These are phyloP conservation scores for Pogonocherus hispidulus DNA, from an alignment of 2,888 invertebrate genomes.

Conservation along the genomic window DNA sequence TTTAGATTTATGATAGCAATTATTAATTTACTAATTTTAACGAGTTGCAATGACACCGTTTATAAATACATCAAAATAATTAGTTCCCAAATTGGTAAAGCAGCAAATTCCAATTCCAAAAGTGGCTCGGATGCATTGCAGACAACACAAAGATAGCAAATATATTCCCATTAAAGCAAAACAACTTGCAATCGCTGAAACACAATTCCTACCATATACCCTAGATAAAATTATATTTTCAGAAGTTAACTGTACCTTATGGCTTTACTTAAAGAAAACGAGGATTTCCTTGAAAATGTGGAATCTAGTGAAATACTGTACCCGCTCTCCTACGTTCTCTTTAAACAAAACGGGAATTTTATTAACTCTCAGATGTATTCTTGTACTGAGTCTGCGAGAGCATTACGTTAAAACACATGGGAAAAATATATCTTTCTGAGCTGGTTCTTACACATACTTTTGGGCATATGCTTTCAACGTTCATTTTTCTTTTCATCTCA, in stretches of 20 bases:
- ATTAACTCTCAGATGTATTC: background rate
- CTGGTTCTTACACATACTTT: too few species aligned
- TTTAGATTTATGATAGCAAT: constrained; percentile 7
- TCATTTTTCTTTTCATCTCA: too few species aligned
- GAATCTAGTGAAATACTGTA: background rate
- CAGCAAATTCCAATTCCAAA: background rate
- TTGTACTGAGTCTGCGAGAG: too few species aligned
- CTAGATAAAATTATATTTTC: background rate
- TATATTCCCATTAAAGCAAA: background rate
- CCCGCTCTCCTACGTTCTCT: background rate
- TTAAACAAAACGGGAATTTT: background rate
- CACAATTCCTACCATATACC: background rate
- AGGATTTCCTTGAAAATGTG: background rate
- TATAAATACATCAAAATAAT: background rate
- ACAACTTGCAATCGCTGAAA: background rate
- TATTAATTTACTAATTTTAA: constrained; percentile 18
- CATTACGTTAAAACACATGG: too few species aligned
- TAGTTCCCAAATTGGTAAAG: background rate
- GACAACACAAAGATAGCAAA: background rate
- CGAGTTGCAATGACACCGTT: background rate
- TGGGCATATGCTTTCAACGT: too few species aligned
- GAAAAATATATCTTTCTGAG: too few species aligned
- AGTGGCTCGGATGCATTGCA: background rate
- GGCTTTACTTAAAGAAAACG: background rate
- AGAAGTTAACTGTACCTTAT: background rate